These are phyloP conservation scores for Pantherophis alleghaniensis DNA, from an alignment of 2,797 vertebrate species.

Conservation along the genomic window DNA sequence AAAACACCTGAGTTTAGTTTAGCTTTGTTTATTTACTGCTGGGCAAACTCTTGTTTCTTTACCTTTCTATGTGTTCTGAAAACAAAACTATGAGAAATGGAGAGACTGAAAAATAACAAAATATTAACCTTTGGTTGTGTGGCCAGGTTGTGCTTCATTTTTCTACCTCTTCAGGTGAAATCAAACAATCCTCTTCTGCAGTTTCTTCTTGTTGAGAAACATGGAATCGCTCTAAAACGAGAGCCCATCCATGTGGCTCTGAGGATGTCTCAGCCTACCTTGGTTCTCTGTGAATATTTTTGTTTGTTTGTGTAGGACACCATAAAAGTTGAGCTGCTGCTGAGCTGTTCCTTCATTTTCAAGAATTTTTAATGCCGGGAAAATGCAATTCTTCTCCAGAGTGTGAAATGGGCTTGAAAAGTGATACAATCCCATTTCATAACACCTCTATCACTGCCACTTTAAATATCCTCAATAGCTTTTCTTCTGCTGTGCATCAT, in stretches of 20 bases:
- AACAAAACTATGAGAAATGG: background rate
- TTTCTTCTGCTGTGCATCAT: background rate
- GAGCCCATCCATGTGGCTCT: background rate
- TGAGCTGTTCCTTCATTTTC: background rate
- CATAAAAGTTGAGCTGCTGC: background rate
- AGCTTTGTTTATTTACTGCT: background rate
- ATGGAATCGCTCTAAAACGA: background rate
- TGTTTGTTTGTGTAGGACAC: background rate
- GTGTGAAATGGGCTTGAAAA: background rate
- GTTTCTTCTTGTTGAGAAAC: background rate
- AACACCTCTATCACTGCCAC: background rate
- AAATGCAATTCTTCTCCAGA: background rate
- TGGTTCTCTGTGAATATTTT: background rate
- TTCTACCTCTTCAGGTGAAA: background rate
- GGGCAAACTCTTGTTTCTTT: background rate
- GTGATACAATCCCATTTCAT: background rate
- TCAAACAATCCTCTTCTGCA: background rate
- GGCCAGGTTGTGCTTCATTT: background rate
- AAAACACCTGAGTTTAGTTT: background rate
- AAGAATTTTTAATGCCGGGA: background rate
- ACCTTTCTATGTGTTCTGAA: background rate
- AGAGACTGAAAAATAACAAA: background rate
- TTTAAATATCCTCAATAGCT: background rate
- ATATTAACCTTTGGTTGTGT: background rate
- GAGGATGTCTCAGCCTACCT: background rate